phyloP scores from a whole-genome alignment of 2,113 vertebrate genomes.

The Atherinomorus stipes region DNA sequence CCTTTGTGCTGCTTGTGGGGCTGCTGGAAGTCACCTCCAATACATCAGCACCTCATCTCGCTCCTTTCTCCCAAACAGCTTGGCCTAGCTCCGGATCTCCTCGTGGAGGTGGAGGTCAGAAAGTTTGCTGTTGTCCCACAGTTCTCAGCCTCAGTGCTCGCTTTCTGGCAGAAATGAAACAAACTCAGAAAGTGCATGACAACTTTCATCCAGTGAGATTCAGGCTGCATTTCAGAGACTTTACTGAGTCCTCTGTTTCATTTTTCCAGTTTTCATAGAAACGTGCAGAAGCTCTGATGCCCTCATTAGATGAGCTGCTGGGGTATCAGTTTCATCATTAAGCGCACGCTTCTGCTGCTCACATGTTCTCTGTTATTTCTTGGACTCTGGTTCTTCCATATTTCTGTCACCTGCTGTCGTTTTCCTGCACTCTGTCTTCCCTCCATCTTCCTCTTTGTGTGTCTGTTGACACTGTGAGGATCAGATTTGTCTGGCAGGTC shows the following conservation, averaged over 20 bases:
- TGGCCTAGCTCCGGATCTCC: background rate
- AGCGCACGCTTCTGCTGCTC: background rate
- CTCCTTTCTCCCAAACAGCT: slow-evolving; percentile 42
- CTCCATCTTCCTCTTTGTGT: background rate
- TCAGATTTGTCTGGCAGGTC: slow-evolving; percentile 33
- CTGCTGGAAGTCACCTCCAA: slow-evolving; percentile 17
- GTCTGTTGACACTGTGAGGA: slow-evolving; percentile 13
- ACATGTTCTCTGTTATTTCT: background rate
- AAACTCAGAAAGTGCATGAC: background rate
- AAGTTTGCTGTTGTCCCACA: background rate
- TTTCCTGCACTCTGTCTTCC: background rate
- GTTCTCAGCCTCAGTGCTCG: background rate
- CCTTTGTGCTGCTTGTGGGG: slow-evolving; percentile 26
- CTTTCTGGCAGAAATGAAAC: background rate
- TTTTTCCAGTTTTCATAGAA: no score
- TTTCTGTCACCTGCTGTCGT: background rate
- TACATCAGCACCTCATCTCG: slow-evolving; percentile 48
- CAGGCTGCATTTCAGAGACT: no score
- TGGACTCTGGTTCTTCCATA: background rate
- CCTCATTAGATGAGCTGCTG: background rate
- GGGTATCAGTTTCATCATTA: slow-evolving; percentile 22
- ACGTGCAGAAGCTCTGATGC: background rate
- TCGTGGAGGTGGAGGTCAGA: accelerated
- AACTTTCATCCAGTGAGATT: background rate
- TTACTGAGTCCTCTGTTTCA: no score